These are phyloP conservation scores for Lampropteryx suffumata DNA, from an alignment of 2,888 invertebrate genomes.

Conservation along the genomic window DNA sequence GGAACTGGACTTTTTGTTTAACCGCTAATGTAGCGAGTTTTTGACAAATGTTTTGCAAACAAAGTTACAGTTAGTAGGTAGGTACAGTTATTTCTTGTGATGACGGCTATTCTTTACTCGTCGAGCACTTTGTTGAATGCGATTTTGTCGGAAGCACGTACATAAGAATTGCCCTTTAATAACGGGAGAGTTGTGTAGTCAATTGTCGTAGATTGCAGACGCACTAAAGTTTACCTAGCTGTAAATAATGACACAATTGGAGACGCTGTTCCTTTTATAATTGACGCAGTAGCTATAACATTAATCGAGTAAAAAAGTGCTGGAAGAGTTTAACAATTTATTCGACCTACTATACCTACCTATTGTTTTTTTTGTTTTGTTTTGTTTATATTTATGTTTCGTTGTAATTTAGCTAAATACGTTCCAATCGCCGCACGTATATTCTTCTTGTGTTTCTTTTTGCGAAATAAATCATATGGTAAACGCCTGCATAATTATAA, in stretches of 20 bases:
- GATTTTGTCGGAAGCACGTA: constrained; percentile 72
- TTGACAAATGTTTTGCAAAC: constrained; percentile 43
- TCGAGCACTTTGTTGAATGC: constrained; percentile 56
- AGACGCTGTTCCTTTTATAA: constrained; percentile 59
- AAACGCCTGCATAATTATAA: too few relatives aligned
- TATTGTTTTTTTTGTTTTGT: too few relatives aligned
- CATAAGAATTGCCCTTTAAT: constrained; percentile 77
- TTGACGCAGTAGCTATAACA: constrained; percentile 42
- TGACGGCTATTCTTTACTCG: constrained; percentile 49
- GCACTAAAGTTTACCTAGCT: constrained; percentile 69
- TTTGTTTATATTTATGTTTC: too few relatives aligned
- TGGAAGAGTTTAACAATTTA: too few relatives aligned
- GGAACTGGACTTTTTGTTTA: constrained; percentile 41
- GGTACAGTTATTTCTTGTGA: constrained; percentile 46
- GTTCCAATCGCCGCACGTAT: too few relatives aligned
- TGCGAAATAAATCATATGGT: too few relatives aligned
- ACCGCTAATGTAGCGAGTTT: constrained; percentile 38
- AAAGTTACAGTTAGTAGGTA: constrained; percentile 25
- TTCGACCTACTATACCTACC: too few relatives aligned
- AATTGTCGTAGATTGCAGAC: constrained; percentile 75
- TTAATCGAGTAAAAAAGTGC: neutral
- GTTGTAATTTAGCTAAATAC: too few relatives aligned
- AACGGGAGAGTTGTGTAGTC: constrained; percentile 67
- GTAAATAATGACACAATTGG: constrained; percentile 76
- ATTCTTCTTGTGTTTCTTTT: too few relatives aligned